Percentiles rank a stretch among this genome's conserved stretches.
phyloP scores from a whole-genome alignment of 2,113 vertebrate genomes.

The Poicephalus gulielmi region DNA sequence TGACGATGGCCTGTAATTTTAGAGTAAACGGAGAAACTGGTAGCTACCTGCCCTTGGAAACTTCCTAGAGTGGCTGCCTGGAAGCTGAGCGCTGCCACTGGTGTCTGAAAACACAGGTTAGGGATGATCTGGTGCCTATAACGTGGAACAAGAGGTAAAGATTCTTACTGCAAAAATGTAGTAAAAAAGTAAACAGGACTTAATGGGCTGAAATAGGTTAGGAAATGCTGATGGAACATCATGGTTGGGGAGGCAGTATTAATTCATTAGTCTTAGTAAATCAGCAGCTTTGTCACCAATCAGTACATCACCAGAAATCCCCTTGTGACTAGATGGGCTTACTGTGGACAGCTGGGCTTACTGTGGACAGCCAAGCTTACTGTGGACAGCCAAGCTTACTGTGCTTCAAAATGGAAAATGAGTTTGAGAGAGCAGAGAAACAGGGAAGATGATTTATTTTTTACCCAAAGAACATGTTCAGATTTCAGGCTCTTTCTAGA shows the following conservation, averaged over 20 bases:
- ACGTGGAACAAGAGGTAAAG: not conserved
- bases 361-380: not conserved
- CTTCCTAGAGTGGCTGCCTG: not conserved
- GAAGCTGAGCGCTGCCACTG: fast-evolving
- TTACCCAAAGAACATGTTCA: not conserved
- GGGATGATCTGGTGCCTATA: not conserved
- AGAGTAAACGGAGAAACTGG: not conserved
- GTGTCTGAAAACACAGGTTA: not conserved
- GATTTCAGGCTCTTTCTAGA: not conserved
- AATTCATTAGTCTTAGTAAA: not conserved
- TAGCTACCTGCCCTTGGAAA: not conserved
- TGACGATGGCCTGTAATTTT: fast-evolving
- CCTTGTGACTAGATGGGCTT: not conserved
- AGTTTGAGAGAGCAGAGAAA: not conserved
- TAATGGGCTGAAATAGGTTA: not conserved
- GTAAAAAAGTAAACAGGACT: not conserved
- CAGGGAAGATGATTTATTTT: not conserved
- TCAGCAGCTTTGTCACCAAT: not conserved
- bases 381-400: not conserved
- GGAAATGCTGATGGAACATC: not conserved
- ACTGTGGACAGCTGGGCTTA: not conserved
- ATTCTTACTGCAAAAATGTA: not conserved
- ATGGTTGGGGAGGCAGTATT: not conserved
- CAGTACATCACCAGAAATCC: not conserved
- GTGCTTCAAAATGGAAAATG: not conserved